Conservation (phyloP, 92 coral and sea anemone genomes). For the Siderastrea siderea region DNA sequence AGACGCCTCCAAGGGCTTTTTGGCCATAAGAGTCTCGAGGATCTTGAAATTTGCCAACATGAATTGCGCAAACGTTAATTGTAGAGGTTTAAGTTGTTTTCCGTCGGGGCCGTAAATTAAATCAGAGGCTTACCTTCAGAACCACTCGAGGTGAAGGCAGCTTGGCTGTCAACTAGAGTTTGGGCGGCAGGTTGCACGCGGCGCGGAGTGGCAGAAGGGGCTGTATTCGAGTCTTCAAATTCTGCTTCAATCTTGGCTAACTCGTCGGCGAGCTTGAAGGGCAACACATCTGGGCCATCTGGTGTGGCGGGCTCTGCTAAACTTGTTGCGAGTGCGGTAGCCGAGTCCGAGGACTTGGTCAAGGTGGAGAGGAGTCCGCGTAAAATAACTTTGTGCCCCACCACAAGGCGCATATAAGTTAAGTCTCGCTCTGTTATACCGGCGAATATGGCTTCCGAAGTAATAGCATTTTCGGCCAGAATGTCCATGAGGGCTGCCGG, state of each 20-base stretch:
- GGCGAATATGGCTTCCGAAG: slow-evolving; percentile 9
- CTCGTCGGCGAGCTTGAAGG: slow-evolving; percentile 17
- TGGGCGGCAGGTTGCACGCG: not conserved
- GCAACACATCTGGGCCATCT: not conserved
- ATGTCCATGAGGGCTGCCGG: slow-evolving; percentile 12
- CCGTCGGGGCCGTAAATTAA: slow-evolving; percentile 21
- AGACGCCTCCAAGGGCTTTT: slow-evolving; percentile 3
- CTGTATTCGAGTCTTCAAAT: not conserved
- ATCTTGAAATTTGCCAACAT: slow-evolving; percentile 32
- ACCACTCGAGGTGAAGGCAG: not conserved
- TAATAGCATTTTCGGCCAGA: not conserved
- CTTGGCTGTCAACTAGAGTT: not conserved
- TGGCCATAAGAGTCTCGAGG: not conserved
- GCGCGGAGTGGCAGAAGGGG: slow-evolving; percentile 18
- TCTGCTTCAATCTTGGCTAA: slow-evolving; percentile 20
- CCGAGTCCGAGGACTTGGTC: not conserved
- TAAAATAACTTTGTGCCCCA: slow-evolving; percentile 14
- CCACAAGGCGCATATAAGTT: slow-evolving; percentile 2
- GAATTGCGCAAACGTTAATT: slow-evolving; percentile 15
- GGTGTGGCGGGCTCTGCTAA: not conserved
- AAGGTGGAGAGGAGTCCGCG: not conserved
- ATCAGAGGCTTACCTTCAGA: slow-evolving; percentile 34
- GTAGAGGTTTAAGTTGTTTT: slow-evolving; percentile 12
- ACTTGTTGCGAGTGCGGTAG: not conserved
- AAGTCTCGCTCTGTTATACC: slow-evolving; percentile 2